Base-by-base conservation (phyloP, 1,140 invertebrate species). In the Hyphantria cunea region DNA sequence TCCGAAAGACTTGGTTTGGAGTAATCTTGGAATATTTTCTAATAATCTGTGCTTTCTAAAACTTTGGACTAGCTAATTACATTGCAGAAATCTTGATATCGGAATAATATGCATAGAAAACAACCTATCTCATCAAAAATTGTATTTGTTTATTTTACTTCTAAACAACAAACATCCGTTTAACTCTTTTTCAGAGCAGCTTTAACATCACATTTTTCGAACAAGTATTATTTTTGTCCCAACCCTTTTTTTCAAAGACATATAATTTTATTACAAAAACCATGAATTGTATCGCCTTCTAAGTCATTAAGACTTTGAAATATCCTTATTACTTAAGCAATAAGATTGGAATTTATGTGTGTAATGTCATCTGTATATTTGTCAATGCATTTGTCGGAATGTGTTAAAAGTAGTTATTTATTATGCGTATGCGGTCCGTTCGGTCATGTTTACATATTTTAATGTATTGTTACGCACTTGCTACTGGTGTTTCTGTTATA, bases 361-460 rank as follows among this genome's bases (percentile, higher is more conserved):
- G 47, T 42, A 12, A 11, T 47, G 13, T 41, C 33, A 62, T 45
- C 12, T 56, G 32, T 49, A 65, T 61, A 17, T 58, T 61, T 64
- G 55, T 56, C 59, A 58, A 55, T 61, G 65, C 60, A 67, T 64
- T 73, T 73, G 64, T 62, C 32, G 41, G 67, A 69, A 72, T 63
- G 62, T 61, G 65, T 70, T 71, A 70, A 68, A 66, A 62, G 51
- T 60, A 42, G 44, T 56, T 68, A 68, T 72, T 73, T 73, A 65
- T 68, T 74, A 63, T 68, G 67, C 67, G 61, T 50, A 53, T 44
- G 49, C 56, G 55, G 33, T 50, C 13, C 37, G 34, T 42, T 60
- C 39, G 41, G 51, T 68, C 37, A 32, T 72, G 66, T 71, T 71
- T 70, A 74, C 60, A 64, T 47, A 56, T 70, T 71, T 66, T 47